Percentiles rank a stretch among this genome's conserved stretches.
Evolutionary conservation across 2,797 vertebrate genomes (phyloP).

Genomic region (Euthynnus affinis): DNA sequence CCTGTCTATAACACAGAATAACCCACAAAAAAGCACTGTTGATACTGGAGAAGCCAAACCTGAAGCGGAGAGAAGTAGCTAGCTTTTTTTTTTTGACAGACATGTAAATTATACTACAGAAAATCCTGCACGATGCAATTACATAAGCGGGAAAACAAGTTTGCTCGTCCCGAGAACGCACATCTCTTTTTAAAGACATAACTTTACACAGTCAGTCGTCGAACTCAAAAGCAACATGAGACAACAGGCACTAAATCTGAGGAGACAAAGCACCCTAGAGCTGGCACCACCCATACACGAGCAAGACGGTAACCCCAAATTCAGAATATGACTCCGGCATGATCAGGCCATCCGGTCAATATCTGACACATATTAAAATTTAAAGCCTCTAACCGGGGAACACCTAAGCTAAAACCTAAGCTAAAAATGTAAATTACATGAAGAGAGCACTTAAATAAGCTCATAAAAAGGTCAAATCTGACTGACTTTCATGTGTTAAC

Average conservation of each 20-base stretch:
- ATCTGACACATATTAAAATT: neutral
- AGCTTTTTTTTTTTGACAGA: neutral
- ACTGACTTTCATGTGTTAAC: too few species aligned
- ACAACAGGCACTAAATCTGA: neutral
- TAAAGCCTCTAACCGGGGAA: neutral
- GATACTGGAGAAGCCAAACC: constrained; percentile 2
- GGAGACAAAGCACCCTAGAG: neutral
- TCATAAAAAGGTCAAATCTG: too few species aligned
- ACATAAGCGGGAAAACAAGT: neutral
- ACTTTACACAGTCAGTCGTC: neutral
- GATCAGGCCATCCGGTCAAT: neutral
- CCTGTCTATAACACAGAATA: neutral
- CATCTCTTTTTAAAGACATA: neutral
- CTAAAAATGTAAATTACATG: neutral
- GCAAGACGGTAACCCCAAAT: neutral
- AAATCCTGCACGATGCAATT: neutral
- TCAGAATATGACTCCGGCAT: neutral
- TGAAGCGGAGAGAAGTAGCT: neutral
- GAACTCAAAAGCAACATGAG: neutral
- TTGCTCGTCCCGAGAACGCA: neutral
- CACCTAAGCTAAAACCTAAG: neutral
- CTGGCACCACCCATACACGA: neutral
- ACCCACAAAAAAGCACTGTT: neutral
- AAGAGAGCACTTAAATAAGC: neutral
- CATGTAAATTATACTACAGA: neutral